These are phyloP conservation scores for Unio delphinus DNA, from an alignment of 2,888 invertebrate species.

Conservation along the genomic window DNA sequence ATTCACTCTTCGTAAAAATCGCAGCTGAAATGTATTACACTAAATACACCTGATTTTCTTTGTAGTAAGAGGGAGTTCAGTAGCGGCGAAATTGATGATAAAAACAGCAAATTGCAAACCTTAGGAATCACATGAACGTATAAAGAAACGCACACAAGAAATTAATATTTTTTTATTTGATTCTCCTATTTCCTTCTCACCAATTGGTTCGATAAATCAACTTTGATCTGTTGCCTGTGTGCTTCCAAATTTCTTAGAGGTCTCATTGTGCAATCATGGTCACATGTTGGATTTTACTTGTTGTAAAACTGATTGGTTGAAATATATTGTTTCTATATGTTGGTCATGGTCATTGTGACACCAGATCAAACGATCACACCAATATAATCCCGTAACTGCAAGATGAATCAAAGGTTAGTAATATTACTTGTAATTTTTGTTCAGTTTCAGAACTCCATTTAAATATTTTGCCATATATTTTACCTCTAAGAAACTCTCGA, in stretches of 20 bases:
- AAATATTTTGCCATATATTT: conserved; percentile 1
- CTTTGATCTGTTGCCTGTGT: conserved; percentile 26
- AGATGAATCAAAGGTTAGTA: conserved; percentile 11
- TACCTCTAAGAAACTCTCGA: conserved; percentile 8
- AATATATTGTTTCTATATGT: conserved; percentile 13
- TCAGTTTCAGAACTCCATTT: conserved; percentile 4
- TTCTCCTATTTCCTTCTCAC: conserved; percentile 9
- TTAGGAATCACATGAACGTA: conserved; percentile 21
- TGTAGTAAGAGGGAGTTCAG: conserved; percentile 16
- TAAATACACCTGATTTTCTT: conserved; percentile 17
- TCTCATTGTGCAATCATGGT: conserved; percentile 17
- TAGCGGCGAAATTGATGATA: conserved; percentile 9
- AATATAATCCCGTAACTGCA: conserved; percentile 11
- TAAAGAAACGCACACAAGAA: conserved; percentile 21
- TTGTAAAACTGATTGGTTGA: conserved; percentile 8
- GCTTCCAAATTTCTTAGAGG: conserved; percentile 21
- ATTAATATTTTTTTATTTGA: conserved; percentile 14
- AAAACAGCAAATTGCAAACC: conserved; percentile 17
- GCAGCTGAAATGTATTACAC: conserved; percentile 6
- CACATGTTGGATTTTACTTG: conserved; percentile 1
- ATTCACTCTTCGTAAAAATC: conserved; percentile 5
- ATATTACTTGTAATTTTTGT: conserved; percentile 12
- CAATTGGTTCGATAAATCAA: conserved; percentile 26
- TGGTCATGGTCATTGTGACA: conserved; percentile 2
- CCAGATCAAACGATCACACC: conserved; percentile 7